Evolutionary conservation across 2,113 vertebrate genomes (phyloP).

Genomic region (Spheniscus mendiculus): DNA sequence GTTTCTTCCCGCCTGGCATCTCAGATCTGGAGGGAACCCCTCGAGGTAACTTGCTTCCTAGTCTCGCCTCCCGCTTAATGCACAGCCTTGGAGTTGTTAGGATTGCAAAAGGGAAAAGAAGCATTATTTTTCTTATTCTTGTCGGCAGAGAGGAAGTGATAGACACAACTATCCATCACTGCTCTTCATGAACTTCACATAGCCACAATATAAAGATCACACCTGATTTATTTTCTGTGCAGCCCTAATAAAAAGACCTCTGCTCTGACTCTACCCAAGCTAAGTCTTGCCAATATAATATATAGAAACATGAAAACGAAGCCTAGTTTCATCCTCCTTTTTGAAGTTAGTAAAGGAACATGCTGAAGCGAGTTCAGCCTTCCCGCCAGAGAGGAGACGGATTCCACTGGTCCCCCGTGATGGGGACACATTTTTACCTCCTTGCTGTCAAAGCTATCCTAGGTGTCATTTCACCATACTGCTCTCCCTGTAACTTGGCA

Average conservation of each 20-base stretch:
- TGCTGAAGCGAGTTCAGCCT: background rate
- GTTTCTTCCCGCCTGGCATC: background rate
- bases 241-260: background rate
- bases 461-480: background rate
- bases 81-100: background rate
- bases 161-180: background rate
- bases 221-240: background rate
- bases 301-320: background rate
- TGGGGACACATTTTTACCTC: background rate
- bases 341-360: background rate
- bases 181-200: background rate
- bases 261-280: background rate
- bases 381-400: background rate
- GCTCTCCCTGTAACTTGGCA: background rate
- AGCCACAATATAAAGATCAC: background rate
- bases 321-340: background rate
- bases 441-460: background rate
- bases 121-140: background rate
- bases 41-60: background rate
- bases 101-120: background rate
- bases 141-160: background rate
- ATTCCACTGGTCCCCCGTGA: background rate
- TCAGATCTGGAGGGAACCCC: background rate
- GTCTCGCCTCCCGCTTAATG: background rate
- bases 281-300: background rate